Percentiles rank a stretch among this genome's conserved stretches.
These are phyloP conservation scores for Eolophus roseicapilla DNA, from an alignment of 2,113 vertebrate genomes.

Conservation along the genomic window DNA sequence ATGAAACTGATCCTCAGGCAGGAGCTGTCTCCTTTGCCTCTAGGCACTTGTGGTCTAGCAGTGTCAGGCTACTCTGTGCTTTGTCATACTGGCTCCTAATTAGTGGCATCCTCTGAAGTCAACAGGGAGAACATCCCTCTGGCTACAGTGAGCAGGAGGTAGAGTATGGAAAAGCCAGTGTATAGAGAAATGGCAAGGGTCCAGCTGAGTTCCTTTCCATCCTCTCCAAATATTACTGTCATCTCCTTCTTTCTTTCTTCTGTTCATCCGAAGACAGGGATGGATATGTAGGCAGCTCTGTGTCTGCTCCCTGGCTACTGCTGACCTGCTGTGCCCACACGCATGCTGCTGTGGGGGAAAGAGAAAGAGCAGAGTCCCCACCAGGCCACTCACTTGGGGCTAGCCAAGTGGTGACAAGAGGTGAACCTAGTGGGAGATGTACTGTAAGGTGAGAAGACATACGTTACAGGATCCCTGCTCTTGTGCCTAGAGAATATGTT, in stretches of 20 bases:
- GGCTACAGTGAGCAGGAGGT: neutral
- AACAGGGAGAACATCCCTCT: slow-evolving; percentile 28
- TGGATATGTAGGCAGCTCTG: neutral
- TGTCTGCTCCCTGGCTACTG: neutral
- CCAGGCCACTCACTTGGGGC: neutral
- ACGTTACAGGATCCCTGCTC: neutral
- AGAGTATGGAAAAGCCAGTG: neutral
- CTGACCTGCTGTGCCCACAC: neutral
- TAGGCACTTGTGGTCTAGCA: slow-evolving; percentile 13
- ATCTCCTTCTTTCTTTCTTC: neutral
- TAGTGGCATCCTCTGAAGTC: slow-evolving; percentile 40
- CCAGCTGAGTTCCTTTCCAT: neutral
- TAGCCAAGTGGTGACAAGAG: neutral
- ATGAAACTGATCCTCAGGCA: slow-evolving; percentile 52
- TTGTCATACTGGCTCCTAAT: slow-evolving; percentile 63
- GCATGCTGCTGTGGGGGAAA: neutral
- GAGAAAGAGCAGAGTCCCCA: neutral
- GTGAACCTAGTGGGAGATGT: neutral
- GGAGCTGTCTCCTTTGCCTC: slow-evolving; percentile 31
- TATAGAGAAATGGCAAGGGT: neutral
- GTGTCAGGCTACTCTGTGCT: slow-evolving; percentile 34
- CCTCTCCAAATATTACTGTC: neutral
- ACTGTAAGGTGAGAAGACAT: neutral
- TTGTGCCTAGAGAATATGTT: neutral
- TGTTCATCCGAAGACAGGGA: neutral